Evolutionary conservation across 2,113 vertebrate genomes (phyloP).

Genomic region (Accipiter cooperii): DNA sequence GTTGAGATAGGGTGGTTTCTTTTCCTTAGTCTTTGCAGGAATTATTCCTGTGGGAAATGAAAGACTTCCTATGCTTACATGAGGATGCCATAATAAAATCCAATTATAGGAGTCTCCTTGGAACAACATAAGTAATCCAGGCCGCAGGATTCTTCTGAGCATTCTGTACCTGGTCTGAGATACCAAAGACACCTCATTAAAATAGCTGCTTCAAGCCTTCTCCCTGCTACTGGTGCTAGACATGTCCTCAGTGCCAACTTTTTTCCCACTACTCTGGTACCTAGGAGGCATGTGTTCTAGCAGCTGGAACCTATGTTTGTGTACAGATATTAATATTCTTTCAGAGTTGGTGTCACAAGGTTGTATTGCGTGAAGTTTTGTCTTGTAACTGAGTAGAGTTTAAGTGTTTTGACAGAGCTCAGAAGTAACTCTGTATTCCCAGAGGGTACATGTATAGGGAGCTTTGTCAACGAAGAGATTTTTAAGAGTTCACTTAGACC

Average conservation of each 20-base stretch:
- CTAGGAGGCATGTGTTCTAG: background rate
- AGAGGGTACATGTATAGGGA: rapidly evolving
- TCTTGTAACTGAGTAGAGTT: background rate
- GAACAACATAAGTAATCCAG: background rate
- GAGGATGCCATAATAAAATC: background rate
- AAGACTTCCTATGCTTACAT: background rate
- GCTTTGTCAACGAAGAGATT: background rate
- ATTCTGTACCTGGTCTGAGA: background rate
- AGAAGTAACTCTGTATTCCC: background rate
- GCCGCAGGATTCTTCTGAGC: background rate
- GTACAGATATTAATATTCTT: background rate
- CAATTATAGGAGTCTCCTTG: background rate
- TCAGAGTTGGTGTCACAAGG: background rate
- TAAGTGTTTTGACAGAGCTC: background rate
- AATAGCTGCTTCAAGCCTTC: background rate
- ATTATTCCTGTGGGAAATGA: background rate
- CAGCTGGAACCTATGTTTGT: background rate
- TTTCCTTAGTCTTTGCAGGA: background rate
- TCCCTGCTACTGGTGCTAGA: background rate
- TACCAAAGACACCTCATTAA: background rate
- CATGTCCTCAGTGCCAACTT: background rate
- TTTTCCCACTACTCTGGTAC: background rate
- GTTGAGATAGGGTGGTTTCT: background rate
- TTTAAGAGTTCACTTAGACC: background rate
- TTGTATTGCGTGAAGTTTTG: background rate